phyloP scores from a whole-genome alignment of 2,888 invertebrate species.

The Drosophila paranaensis region DNA sequence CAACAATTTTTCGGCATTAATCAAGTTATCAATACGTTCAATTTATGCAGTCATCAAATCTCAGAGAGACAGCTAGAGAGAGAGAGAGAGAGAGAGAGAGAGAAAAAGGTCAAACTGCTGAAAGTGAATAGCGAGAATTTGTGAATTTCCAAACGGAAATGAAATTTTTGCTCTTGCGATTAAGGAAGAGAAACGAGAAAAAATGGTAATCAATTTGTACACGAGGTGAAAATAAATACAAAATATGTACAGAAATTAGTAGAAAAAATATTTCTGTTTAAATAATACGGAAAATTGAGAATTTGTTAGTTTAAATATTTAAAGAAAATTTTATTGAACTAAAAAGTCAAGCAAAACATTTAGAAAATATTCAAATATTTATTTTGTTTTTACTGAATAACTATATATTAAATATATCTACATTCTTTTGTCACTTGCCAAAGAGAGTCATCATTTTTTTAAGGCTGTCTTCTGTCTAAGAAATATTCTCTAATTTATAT shows the following conservation, averaged over 20 bases:
- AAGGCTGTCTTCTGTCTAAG: no score
- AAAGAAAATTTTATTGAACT: no score
- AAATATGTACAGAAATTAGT: not conserved
- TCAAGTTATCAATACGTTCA: conserved; percentile 56
- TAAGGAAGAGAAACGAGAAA: conserved; percentile 6
- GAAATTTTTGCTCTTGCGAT: conserved; percentile 37
- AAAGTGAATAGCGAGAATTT: conserved; percentile 18
- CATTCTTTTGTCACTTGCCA: not conserved
- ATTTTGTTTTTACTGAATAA: not conserved
- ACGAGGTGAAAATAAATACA: not conserved
- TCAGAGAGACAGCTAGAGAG: not conserved
- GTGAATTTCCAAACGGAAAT: conserved; percentile 37
- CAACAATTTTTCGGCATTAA: conserved; percentile 53
- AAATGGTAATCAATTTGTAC: conserved; percentile 4
- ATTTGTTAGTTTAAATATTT: not conserved
- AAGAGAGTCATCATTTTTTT: not conserved
- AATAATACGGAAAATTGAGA: not conserved
- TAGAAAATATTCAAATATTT: not conserved
- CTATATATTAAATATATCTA: not conserved
- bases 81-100: not conserved
- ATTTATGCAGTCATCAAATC: conserved; percentile 41
- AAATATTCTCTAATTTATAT: not conserved
- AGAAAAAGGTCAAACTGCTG: conserved; percentile 15
- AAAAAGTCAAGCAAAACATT: no score
- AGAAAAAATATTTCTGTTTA: not conserved